These are phyloP conservation scores for Agonopterix subpropinquella DNA, from an alignment of 2,888 invertebrate genomes.

Conservation along the genomic window DNA sequence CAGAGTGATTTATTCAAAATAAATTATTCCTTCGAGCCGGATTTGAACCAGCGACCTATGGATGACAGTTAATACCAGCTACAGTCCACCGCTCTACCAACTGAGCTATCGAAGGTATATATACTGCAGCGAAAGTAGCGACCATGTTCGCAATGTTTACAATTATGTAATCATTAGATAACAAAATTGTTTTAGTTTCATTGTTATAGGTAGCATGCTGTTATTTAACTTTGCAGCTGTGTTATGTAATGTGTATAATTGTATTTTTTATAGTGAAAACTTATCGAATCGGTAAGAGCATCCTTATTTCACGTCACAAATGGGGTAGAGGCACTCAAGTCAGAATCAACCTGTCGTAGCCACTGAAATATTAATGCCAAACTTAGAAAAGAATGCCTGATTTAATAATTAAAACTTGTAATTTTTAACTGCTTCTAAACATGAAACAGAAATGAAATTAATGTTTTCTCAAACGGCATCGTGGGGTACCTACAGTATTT, in stretches of 20 bases:
- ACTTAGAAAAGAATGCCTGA: slow-evolving; percentile 52
- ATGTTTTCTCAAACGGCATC: too few relatives aligned
- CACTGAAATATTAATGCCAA: slow-evolving; percentile 48
- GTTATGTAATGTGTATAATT: too few relatives aligned
- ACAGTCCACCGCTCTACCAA: slow-evolving; percentile 73
- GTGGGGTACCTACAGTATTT: too few relatives aligned
- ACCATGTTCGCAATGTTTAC: neutral
- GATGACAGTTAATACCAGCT: slow-evolving; percentile 46
- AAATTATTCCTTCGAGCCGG: slow-evolving; percentile 71
- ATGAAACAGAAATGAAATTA: slow-evolving; percentile 32
- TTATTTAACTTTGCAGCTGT: too few relatives aligned
- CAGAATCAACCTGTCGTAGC: slow-evolving; percentile 50
- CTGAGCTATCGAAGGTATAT: slow-evolving; percentile 72
- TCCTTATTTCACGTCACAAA: slow-evolving; percentile 13
- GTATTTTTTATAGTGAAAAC: too few relatives aligned
- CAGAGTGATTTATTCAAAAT: neutral
- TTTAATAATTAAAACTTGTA: slow-evolving; percentile 62
- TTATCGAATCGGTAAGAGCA: too few relatives aligned
- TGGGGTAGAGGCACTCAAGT: slow-evolving; percentile 36
- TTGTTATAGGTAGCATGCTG: too few relatives aligned
- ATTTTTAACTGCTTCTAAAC: slow-evolving; percentile 48
- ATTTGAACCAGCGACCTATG: slow-evolving; percentile 79
- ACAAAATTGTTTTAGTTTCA: too few relatives aligned
- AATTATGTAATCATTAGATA: too few relatives aligned
- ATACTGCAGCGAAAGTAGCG: neutral